These are phyloP conservation scores for Callinectes sapidus DNA, from an alignment of 2,888 invertebrate species.

Conservation along the genomic window DNA sequence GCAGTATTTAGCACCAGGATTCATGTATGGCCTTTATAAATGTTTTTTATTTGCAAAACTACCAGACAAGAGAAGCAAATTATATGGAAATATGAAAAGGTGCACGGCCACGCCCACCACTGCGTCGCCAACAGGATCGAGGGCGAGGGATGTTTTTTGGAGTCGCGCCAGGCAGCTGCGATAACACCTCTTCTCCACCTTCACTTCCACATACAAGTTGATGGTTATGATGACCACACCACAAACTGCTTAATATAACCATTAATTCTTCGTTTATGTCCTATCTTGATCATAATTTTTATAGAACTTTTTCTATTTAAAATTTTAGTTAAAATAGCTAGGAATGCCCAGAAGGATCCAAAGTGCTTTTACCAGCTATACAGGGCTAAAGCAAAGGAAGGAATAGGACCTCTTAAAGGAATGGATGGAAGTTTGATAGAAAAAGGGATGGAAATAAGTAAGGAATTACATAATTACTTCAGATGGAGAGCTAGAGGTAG, in stretches of 20 bases:
- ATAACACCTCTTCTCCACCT: neutral
- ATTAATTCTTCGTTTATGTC: neutral
- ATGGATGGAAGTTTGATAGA: too few relatives aligned
- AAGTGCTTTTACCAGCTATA: too few relatives aligned
- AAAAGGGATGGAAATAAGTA: too few relatives aligned
- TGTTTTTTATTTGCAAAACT: neutral
- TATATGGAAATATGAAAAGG: neutral
- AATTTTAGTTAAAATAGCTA: too few relatives aligned
- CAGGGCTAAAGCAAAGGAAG: too few relatives aligned
- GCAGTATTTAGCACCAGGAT: too few relatives aligned
- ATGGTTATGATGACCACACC: neutral
- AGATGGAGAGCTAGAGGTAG: too few relatives aligned
- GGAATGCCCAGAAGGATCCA: too few relatives aligned
- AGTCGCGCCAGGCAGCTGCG: neutral
- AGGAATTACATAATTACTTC: too few relatives aligned
- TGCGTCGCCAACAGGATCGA: neutral
- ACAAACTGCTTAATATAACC: neutral
- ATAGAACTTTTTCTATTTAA: too few relatives aligned
- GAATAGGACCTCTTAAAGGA: too few relatives aligned
- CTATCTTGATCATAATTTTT: neutral
- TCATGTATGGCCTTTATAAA: neutral
- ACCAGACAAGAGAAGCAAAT: neutral
- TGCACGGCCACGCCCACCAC: neutral
- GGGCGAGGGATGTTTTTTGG: neutral
- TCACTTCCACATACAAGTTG: neutral